These are phyloP conservation scores for Endotricha flammealis DNA, from an alignment of 2,888 invertebrate genomes.

Conservation along the genomic window DNA sequence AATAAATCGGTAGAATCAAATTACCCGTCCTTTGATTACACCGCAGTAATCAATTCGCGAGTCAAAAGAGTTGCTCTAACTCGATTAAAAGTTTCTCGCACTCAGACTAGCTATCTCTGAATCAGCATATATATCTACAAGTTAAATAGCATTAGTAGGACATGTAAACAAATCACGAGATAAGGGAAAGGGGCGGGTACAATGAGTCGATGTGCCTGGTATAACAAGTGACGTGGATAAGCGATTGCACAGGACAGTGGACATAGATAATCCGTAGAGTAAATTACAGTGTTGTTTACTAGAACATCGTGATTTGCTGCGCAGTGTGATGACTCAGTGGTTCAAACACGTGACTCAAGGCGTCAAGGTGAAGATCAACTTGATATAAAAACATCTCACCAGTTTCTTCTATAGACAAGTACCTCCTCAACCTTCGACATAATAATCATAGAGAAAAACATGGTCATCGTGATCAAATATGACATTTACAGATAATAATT, in stretches of 20 bases:
- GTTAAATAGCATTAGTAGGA: not conserved
- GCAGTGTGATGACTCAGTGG: conserved; percentile 7
- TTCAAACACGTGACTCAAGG: conserved; percentile 10
- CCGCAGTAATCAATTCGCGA: not conserved
- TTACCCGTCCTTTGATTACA: not conserved
- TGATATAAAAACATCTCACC: conserved; percentile 22
- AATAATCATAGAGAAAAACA: too few species aligned
- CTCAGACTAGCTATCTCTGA: too few species aligned
- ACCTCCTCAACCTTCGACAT: too few species aligned
- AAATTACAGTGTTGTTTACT: conserved; percentile 3
- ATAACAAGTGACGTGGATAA: conserved; percentile 1
- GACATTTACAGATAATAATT: too few species aligned
- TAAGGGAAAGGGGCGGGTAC: not conserved
- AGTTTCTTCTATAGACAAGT: conserved; percentile 13
- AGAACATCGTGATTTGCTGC: conserved; percentile 5
- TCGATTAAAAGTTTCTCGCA: too few species aligned
- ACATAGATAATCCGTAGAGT: too few species aligned
- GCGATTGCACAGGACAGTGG: not conserved
- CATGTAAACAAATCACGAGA: conserved; percentile 2
- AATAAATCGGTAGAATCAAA: not conserved
- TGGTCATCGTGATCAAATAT: too few species aligned
- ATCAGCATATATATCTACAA: conserved; percentile 2
- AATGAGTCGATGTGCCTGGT: not conserved
- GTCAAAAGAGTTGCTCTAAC: not conserved
- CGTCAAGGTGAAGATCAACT: conserved; percentile 12